These are phyloP conservation scores for Lanistes nyassanus DNA, from an alignment of 1,140 invertebrate genomes.

Conservation along the genomic window DNA sequence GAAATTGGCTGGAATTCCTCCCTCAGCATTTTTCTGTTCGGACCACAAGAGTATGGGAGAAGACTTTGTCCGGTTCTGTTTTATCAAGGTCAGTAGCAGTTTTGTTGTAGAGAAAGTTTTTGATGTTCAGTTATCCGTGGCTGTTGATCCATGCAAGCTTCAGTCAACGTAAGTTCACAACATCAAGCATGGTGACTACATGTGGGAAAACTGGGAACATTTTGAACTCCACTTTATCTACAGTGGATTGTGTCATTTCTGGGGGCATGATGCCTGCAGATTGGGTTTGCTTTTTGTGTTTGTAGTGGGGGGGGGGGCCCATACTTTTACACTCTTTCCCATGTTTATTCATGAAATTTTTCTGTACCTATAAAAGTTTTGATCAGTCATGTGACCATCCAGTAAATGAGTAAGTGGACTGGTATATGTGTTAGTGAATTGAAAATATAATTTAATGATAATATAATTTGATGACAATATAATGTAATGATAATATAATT, in stretches of 20 bases:
- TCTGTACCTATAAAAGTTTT: no score
- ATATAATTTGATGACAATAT: neutral
- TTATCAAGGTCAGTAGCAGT: conserved; percentile 79
- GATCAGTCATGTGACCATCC: neutral
- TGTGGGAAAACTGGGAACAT: neutral
- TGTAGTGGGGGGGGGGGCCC: no score
- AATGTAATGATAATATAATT: neutral
- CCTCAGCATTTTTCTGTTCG: conserved; percentile 90
- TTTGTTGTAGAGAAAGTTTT: neutral
- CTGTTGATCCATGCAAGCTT: neutral
- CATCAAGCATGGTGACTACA: neutral
- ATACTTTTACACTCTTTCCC: no score
- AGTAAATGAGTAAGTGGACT: neutral
- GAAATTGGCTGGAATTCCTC: conserved; percentile 92
- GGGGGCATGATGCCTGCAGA: no score
- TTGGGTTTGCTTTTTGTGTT: no score
- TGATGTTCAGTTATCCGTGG: neutral
- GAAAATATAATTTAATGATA: neutral
- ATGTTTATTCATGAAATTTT: no score
- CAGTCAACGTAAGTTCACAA: neutral
- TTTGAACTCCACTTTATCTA: neutral
- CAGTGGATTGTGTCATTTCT: no score
- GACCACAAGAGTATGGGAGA: conserved; percentile 86
- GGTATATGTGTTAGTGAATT: neutral
- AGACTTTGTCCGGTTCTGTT: conserved; percentile 89